A percentile compares a stretch with the other conserved stretches of the same genome.
Evolutionary conservation across 2,888 invertebrate genomes (phyloP).

Genomic region (Patella pellucida): DNA sequence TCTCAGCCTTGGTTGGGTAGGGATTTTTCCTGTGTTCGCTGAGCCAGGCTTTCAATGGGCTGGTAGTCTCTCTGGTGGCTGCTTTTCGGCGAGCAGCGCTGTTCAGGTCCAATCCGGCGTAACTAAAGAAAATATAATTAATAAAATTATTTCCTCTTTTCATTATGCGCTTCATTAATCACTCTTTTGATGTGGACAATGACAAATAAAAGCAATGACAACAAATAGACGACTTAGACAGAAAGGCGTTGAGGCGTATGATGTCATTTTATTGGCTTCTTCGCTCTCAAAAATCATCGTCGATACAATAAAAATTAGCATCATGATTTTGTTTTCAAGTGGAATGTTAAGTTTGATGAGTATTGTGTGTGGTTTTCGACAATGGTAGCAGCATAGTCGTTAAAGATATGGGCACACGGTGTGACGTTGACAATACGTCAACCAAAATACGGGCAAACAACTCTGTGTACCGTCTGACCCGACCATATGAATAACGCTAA

Average conservation of each 20-base stretch:
- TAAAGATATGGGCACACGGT: too few species aligned
- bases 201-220: constrained; percentile 7
- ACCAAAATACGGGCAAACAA: too few species aligned
- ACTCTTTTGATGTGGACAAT: constrained; percentile 6
- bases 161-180: constrained; percentile 17
- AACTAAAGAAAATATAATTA: constrained; percentile 35
- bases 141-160: constrained; percentile 25
- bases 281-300: too few species aligned
- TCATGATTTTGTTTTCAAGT: too few species aligned
- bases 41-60: constrained; percentile 96
- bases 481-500: too few species aligned
- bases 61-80: constrained; percentile 96
- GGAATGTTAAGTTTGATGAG: too few species aligned
- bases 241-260: not conserved
- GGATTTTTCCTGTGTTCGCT: constrained; percentile 97
- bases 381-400: too few species aligned
- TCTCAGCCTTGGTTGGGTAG: constrained; percentile 96
- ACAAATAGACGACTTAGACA: not conserved
- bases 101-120: constrained; percentile 80
- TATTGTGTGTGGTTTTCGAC: too few species aligned
- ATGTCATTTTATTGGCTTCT: not conserved
- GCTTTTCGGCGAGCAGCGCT: constrained; percentile 88
- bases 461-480: too few species aligned
- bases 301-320: too few species aligned
- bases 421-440: too few species aligned